A percentile compares a stretch with the other conserved stretches of the same genome.
These are phyloP conservation scores for Lochmaea capreae DNA, from an alignment of 2,888 invertebrate genomes.

Conservation along the genomic window DNA sequence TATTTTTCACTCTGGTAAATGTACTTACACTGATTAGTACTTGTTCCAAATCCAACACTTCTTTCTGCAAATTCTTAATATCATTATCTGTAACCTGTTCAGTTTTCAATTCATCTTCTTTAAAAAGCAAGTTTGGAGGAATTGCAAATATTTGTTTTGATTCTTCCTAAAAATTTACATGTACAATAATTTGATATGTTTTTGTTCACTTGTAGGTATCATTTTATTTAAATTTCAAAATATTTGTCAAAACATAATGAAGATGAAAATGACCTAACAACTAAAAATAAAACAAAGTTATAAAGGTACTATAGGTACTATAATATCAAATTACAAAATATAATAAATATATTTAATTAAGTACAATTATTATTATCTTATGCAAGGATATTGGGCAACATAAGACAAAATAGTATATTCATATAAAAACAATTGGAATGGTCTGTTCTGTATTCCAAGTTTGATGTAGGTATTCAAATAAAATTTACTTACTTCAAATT, in stretches of 20 bases:
- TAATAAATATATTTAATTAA: too few relatives aligned
- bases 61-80: constrained; percentile 30
- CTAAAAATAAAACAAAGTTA: too few relatives aligned
- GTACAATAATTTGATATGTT: background rate
- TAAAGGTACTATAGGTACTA: too few relatives aligned
- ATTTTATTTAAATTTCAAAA: too few relatives aligned
- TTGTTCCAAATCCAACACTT: constrained; percentile 34
- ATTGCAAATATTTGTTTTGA: constrained; percentile 39
- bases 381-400: too few relatives aligned
- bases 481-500: constrained; percentile 37
- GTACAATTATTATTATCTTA: too few relatives aligned
- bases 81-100: constrained; percentile 35
- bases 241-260: too few relatives aligned
- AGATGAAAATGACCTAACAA: too few relatives aligned
- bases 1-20: too few relatives aligned
- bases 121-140: constrained; percentile 41
- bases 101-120: constrained; percentile 35
- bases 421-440: too few relatives aligned
- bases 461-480: background rate
- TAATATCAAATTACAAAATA: too few relatives aligned
- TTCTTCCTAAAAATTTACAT: constrained; percentile 36
- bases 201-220: background rate
- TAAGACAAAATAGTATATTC: background rate
- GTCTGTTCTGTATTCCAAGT: too few relatives aligned
- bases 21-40: constrained; percentile 36